Evolutionary conservation across 2,888 invertebrate genomes (phyloP).

Genomic region (Horisme vitalbata): DNA sequence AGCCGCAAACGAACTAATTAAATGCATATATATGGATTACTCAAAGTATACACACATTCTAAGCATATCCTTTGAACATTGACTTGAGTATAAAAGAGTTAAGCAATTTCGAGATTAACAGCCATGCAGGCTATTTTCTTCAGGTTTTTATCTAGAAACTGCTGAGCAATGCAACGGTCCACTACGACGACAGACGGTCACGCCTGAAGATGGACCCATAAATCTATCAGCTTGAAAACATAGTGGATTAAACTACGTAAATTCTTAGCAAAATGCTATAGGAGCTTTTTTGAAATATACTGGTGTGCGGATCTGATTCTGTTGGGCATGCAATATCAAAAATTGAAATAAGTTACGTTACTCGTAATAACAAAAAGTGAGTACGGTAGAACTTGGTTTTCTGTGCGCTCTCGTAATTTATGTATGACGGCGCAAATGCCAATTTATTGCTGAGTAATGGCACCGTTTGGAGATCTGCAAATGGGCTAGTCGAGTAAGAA

Average conservation of each 20-base stretch:
- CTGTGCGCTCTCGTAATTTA: conserved; percentile 76
- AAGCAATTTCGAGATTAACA: conserved; percentile 2
- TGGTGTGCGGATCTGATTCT: conserved; percentile 12
- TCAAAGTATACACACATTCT: conserved; percentile 3
- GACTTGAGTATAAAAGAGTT: too few species aligned
- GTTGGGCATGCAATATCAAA: conserved; percentile 32
- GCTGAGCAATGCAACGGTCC: conserved; percentile 28
- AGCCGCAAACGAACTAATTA: conserved; percentile 36
- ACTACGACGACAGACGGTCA: conserved; percentile 33
- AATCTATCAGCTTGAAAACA: conserved; percentile 48
- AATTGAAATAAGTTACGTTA: conserved; percentile 44
- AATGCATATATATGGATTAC: conserved; percentile 9
- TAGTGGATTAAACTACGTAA: conserved; percentile 52
- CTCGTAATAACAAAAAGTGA: conserved; percentile 61
- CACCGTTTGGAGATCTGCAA: conserved; percentile 80
- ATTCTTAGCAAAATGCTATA: conserved; percentile 33
- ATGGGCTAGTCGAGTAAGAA: conserved; percentile 79
- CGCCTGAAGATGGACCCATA: conserved; percentile 43
- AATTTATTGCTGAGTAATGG: conserved; percentile 83
- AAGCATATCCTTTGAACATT: too few species aligned
- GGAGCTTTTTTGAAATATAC: conserved; percentile 17
- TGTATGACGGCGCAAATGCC: conserved; percentile 82
- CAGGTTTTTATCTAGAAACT: conserved; percentile 25
- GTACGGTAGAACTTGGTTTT: conserved; percentile 70
- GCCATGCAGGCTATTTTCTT: conserved; percentile 5